These are phyloP conservation scores for Dasysyrphus tricinctus DNA, from an alignment of 2,888 invertebrate genomes.

Conservation along the genomic window DNA sequence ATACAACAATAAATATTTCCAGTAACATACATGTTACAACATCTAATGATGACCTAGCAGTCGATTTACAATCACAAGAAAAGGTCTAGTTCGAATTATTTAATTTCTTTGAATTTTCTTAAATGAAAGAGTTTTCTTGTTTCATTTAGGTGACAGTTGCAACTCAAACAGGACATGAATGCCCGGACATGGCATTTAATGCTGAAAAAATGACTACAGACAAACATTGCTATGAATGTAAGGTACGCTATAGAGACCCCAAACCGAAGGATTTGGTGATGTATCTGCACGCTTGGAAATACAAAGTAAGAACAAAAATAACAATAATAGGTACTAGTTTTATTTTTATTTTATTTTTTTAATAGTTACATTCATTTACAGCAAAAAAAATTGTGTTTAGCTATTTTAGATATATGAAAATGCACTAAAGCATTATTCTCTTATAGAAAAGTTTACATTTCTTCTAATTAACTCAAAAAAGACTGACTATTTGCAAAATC, in stretches of 20 bases:
- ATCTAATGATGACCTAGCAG: slow-evolving; percentile 12
- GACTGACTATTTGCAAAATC: too few species aligned
- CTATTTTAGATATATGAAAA: too few species aligned
- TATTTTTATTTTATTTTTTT: too few species aligned
- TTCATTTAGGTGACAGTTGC: slow-evolving; percentile 89
- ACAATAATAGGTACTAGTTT: too few species aligned
- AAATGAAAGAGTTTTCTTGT: neutral
- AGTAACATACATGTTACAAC: slow-evolving; percentile 21
- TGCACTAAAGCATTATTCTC: too few species aligned
- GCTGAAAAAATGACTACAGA: slow-evolving; percentile 91
- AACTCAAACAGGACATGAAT: slow-evolving; percentile 93
- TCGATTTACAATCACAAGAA: slow-evolving; percentile 69
- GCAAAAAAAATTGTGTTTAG: too few species aligned
- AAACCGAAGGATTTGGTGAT: slow-evolving; percentile 95
- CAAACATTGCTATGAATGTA: slow-evolving; percentile 96
- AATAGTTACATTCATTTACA: too few species aligned
- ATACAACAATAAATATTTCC: slow-evolving; percentile 73
- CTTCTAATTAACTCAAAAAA: too few species aligned
- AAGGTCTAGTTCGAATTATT: slow-evolving; percentile 39
- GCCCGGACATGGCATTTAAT: slow-evolving; percentile 87
- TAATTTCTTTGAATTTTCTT: neutral
- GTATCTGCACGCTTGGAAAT: slow-evolving; percentile 98
- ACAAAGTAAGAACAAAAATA: slow-evolving; percentile 86
- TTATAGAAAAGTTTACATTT: too few species aligned
- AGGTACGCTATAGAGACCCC: slow-evolving; percentile 95